Conservation (phyloP, 2,888 invertebrate species). For the Uloborus plumipes region DNA sequence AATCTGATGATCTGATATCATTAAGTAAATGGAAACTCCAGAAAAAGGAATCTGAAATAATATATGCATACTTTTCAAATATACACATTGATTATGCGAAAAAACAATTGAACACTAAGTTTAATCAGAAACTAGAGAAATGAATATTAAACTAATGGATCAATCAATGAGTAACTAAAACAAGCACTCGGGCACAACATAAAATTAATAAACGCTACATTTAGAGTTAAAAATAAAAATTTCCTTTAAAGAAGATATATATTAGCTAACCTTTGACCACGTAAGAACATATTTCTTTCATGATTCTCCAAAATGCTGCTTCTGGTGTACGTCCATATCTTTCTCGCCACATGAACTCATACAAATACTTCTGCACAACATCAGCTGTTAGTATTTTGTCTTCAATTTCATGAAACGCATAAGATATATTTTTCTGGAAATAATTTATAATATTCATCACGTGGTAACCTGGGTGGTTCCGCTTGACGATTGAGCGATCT, state of each 20-base stretch:
- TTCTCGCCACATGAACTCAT: slow-evolving; percentile 91
- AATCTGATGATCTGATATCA: no score
- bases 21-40: no score
- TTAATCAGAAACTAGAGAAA: neutral
- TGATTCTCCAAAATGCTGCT: slow-evolving; percentile 55
- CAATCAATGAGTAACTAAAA: neutral
- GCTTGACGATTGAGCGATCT: slow-evolving; percentile 8
- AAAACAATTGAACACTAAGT: neutral
- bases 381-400: slow-evolving; percentile 78
- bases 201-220: neutral
- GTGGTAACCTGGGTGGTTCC: slow-evolving; percentile 17
- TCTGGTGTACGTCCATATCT: slow-evolving; percentile 82
- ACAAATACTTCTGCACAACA: slow-evolving; percentile 90
- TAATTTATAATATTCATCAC: slow-evolving; percentile 35
- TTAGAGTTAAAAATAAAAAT: no score
- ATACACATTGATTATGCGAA: neutral
- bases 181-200: neutral
- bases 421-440: slow-evolving; percentile 48
- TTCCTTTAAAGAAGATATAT: slow-evolving; percentile 3
- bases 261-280: slow-evolving; percentile 29
- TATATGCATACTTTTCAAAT: no score
- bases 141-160: neutral
- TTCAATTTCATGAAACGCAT: slow-evolving; percentile 52
- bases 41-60: no score
- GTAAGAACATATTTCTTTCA: slow-evolving; percentile 50